Conservation (phyloP, 2,888 invertebrate species). For the Lasioglossum zephyrum region DNA sequence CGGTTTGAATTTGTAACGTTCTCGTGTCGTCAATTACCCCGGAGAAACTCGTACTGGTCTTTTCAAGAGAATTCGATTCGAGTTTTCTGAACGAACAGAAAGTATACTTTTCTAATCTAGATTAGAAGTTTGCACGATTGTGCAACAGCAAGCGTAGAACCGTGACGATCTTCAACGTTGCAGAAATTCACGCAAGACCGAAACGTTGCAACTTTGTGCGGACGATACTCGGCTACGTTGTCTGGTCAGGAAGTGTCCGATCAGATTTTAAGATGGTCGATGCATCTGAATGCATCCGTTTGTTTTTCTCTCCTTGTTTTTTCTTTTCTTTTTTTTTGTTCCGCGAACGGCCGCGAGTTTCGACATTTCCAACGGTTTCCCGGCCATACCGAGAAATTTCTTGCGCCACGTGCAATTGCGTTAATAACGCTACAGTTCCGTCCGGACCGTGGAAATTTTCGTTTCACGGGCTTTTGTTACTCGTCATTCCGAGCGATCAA, state of each 20-base stretch:
- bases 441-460: background rate
- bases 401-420: conserved; percentile 5
- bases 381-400: conserved; percentile 1
- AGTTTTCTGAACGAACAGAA: background rate
- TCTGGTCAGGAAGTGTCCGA: background rate
- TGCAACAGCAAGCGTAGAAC: background rate
- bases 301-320: background rate
- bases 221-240: background rate
- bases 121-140: background rate
- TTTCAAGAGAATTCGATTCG: background rate
- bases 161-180: conserved; percentile 13
- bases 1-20: too few relatives aligned
- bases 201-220: background rate
- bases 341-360: background rate
- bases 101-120: background rate
- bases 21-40: too few relatives aligned
- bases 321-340: background rate
- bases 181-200: conserved; percentile 1
- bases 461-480: conserved; percentile 15
- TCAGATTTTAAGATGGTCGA: conserved; percentile 10
- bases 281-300: background rate
- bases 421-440: conserved; percentile 10
- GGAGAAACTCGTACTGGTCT: too few relatives aligned
- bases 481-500: background rate
- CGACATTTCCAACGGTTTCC: background rate